Evolutionary conservation across 1,140 invertebrate species (phyloP).

Genomic region (Calephelis virginiensis): DNA sequence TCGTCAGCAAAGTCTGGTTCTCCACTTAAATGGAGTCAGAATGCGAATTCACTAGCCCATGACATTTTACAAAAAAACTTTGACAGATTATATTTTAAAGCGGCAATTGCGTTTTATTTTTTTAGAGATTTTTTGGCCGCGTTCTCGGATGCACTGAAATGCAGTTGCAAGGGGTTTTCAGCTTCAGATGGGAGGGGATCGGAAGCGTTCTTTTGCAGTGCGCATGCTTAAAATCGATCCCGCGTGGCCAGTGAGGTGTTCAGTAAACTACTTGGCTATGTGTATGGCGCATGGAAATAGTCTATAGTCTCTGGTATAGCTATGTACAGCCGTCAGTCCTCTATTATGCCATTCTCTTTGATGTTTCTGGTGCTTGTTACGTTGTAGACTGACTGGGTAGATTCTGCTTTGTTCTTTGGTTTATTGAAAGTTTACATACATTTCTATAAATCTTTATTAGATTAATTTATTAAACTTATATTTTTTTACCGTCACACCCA

Average conservation of each 20-base stretch:
- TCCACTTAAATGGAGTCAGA: constrained; percentile 24
- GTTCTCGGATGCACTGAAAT: constrained; percentile 70
- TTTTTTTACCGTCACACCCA: too few relatives aligned
- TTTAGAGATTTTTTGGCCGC: constrained; percentile 57
- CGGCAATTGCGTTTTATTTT: constrained; percentile 38
- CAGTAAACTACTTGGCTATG: constrained; percentile 47
- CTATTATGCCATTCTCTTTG: constrained; percentile 76
- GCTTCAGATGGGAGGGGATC: constrained; percentile 39
- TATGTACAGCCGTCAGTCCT: constrained; percentile 36
- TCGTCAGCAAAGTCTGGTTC: constrained; percentile 39
- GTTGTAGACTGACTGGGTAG: constrained; percentile 16
- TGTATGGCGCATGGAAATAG: constrained; percentile 39
- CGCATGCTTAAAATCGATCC: constrained; percentile 67
- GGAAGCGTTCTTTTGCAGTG: constrained; percentile 34
- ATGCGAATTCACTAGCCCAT: constrained; percentile 34
- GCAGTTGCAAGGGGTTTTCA: constrained; percentile 66
- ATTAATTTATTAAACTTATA: too few relatives aligned
- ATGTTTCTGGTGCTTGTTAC: constrained; percentile 42
- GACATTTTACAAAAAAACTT: constrained; percentile 37
- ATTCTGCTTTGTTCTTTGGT: constrained; percentile 11
- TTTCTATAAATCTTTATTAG: too few relatives aligned
- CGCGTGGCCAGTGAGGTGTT: constrained; percentile 56
- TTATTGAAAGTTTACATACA: constrained; percentile 7
- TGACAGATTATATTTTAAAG: constrained; percentile 24
- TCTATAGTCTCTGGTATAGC: constrained; percentile 33